Conservation (phyloP, 2,113 vertebrate species). For the Ondatra zibethicus region DNA sequence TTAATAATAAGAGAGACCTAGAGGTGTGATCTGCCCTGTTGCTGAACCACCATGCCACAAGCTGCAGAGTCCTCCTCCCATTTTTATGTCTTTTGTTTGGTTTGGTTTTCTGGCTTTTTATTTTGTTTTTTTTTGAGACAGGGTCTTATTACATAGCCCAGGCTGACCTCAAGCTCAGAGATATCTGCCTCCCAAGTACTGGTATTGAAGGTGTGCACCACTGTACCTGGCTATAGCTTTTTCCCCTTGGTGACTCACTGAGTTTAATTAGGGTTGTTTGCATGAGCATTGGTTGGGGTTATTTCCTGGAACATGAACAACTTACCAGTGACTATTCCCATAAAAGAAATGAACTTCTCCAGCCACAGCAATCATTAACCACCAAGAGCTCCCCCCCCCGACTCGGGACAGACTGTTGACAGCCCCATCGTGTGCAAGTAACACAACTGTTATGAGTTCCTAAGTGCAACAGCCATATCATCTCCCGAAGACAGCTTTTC, state of each 20-base stretch:
- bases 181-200: not conserved
- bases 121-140: not conserved
- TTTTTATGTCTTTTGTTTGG: not conserved
- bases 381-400: not conserved
- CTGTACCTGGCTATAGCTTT: not conserved
- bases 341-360: not conserved
- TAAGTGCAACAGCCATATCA: no score
- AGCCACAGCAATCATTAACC: not conserved
- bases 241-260: not conserved
- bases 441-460: no score
- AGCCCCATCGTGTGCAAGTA: not conserved
- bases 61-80: not conserved
- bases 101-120: not conserved
- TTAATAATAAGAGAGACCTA: no score
- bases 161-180: not conserved
- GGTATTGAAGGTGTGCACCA: not conserved
- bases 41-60: not conserved
- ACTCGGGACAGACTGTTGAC: not conserved
- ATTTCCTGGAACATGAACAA: not conserved
- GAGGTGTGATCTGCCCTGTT: no score
- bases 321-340: not conserved
- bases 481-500: no score
- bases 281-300: not conserved
- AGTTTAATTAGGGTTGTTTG: not conserved
- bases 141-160: not conserved